phyloP scores from a whole-genome alignment of 2,797 vertebrate species.

The Natrix natrix region DNA sequence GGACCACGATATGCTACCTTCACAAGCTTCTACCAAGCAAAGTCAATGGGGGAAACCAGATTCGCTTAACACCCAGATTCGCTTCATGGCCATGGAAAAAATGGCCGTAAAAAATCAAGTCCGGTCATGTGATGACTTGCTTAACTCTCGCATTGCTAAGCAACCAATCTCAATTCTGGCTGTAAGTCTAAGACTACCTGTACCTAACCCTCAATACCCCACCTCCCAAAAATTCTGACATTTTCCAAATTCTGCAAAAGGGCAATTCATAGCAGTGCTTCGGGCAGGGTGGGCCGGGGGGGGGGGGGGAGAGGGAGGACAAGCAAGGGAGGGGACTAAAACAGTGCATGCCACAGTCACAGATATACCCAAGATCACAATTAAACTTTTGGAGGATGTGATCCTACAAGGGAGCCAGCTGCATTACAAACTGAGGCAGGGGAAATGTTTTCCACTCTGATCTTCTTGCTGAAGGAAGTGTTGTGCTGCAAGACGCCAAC shows the following conservation, averaged over 20 bases:
- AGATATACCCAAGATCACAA: conserved; percentile 63
- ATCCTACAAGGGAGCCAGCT: conserved; percentile 61
- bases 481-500: conserved; percentile 62
- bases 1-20: background rate
- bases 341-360: conserved; percentile 69
- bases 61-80: background rate
- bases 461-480: conserved; percentile 72
- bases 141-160: background rate
- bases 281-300: conserved; percentile 32
- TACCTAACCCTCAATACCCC: background rate
- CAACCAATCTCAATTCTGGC: background rate
- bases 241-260: conserved; percentile 53
- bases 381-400: conserved; percentile 60
- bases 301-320: conserved; percentile 34
- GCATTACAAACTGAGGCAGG: conserved; percentile 56
- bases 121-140: background rate
- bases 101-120: background rate
- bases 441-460: conserved; percentile 67
- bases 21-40: background rate
- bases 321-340: conserved; percentile 52
- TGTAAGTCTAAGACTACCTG: background rate
- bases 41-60: background rate
- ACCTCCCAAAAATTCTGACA: conserved; percentile 1
- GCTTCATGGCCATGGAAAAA: background rate
- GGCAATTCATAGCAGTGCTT: conserved; percentile 54